These are phyloP conservation scores for Plectrocnemia conspersa DNA, from an alignment of 1,140 invertebrate genomes.

Conservation along the genomic window DNA sequence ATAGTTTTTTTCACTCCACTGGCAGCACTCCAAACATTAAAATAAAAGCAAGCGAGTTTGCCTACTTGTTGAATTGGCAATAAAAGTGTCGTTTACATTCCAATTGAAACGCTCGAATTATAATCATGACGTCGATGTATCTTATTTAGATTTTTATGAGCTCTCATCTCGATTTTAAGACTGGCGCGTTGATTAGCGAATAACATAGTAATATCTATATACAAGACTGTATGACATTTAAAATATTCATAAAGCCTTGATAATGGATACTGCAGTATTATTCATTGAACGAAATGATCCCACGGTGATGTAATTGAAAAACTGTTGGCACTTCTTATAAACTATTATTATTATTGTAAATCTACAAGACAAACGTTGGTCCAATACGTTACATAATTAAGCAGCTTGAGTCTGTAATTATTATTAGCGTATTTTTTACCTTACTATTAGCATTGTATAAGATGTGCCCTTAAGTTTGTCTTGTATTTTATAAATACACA, in stretches of 20 bases:
- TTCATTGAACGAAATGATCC: conserved; percentile 15
- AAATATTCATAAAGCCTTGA: conserved; percentile 36
- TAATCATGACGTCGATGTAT: not conserved
- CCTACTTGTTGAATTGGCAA: conserved; percentile 30
- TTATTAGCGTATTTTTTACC: no score
- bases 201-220: conserved; percentile 36
- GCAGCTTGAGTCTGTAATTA: no score
- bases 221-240: conserved; percentile 36
- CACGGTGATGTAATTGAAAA: no score
- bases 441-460: no score
- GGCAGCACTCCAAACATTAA: conserved; percentile 12
- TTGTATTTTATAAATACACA: no score
- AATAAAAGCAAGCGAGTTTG: conserved; percentile 15
- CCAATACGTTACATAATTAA: no score
- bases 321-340: no score
- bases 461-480: no score
- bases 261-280: conserved; percentile 34
- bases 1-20: no score
- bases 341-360: conserved; percentile 8
- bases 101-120: conserved; percentile 3
- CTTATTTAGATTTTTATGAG: conserved; percentile 3
- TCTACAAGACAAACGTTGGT: no score
- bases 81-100: conserved; percentile 17
- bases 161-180: not conserved
- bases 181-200: conserved; percentile 10